These are phyloP conservation scores for Atta texana DNA, from an alignment of 1,140 invertebrate genomes.

Conservation along the genomic window DNA sequence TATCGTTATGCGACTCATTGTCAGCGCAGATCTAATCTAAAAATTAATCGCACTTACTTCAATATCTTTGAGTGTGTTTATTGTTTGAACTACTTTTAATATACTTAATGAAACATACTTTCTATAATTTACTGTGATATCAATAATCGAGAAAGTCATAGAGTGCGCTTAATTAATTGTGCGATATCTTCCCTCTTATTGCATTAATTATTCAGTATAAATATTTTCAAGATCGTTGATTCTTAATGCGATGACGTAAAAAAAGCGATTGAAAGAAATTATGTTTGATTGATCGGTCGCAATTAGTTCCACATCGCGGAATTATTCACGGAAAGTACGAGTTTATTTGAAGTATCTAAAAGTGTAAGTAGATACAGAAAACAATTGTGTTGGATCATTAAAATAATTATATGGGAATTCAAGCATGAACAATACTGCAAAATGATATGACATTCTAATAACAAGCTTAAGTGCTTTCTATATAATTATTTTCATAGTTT, in stretches of 20 bases:
- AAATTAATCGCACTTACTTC: background rate
- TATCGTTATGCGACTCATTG: background rate
- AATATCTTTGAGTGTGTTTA: background rate
- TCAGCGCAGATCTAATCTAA: background rate
- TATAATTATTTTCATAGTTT: too few relatives aligned
- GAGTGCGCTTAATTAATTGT: background rate
- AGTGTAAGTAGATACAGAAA: too few relatives aligned
- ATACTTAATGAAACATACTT: slow-evolving; percentile 21
- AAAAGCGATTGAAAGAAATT: background rate
- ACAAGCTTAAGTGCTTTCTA: too few relatives aligned
- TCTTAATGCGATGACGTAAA: background rate
- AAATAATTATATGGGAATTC: too few relatives aligned
- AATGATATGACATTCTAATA: too few relatives aligned
- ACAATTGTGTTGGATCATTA: too few relatives aligned
- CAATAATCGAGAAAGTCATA: background rate
- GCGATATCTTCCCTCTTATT: background rate
- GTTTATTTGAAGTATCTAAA: too few relatives aligned
- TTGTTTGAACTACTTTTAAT: background rate
- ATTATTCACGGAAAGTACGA: too few relatives aligned
- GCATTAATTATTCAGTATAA: background rate
- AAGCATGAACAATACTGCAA: too few relatives aligned
- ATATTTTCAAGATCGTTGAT: background rate
- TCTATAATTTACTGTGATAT: background rate
- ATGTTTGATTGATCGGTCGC: background rate
- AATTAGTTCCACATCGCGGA: background rate